Conservation (phyloP, 2,113 vertebrate genomes). For the Acrocephalus kingi region DNA sequence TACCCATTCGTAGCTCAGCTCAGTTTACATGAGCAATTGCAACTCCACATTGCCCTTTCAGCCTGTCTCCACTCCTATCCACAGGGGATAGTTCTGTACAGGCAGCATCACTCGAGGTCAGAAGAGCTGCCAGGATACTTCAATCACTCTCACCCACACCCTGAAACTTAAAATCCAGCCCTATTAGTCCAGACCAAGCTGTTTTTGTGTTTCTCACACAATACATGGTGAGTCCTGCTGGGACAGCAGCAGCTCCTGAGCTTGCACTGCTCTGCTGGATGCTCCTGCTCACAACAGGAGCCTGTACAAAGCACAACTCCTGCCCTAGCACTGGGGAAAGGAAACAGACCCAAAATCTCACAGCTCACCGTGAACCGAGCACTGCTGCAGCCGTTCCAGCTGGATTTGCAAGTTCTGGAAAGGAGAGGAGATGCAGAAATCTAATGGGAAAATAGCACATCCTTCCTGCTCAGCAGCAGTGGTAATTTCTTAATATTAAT, state of each 20-base stretch:
- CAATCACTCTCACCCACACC: neutral
- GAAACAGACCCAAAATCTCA: neutral
- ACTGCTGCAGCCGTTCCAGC: neutral
- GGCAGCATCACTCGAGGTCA: neutral
- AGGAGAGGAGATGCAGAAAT: neutral
- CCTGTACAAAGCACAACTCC: neutral
- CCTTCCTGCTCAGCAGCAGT: neutral
- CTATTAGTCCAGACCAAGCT: neutral
- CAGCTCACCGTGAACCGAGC: rapidly evolving
- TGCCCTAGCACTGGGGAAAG: neutral
- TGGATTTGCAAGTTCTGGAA: neutral
- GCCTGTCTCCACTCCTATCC: no score
- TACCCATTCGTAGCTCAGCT: neutral
- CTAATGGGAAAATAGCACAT: neutral
- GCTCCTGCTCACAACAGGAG: neutral
- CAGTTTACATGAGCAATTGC: neutral
- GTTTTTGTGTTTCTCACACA: neutral
- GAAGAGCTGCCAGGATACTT: neutral
- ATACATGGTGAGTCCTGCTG: rapidly evolving
- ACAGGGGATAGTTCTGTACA: rapidly evolving
- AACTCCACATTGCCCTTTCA: neutral
- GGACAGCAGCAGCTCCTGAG: neutral
- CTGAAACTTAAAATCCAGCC: neutral
- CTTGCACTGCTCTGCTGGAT: neutral
- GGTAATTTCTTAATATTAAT: neutral